These are phyloP conservation scores for Podarcis muralis DNA, from an alignment of 2,113 vertebrate species.

Conservation along the genomic window DNA sequence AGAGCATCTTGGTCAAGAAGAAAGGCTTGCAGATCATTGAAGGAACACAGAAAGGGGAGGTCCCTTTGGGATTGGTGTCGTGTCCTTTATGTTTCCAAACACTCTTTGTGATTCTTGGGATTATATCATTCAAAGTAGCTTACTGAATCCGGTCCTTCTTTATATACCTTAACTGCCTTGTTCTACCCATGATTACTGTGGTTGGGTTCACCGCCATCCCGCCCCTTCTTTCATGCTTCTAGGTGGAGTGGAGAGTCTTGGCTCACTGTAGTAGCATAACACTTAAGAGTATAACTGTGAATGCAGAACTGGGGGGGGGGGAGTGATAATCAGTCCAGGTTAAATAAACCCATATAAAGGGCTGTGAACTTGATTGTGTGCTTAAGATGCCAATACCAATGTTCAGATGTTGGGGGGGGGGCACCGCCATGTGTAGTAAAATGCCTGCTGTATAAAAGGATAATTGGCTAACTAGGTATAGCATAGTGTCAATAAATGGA, in stretches of 20 bases:
- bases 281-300: background rate
- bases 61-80: background rate
- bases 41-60: too few species aligned
- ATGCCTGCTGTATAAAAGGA: background rate
- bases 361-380: background rate
- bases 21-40: background rate
- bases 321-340: too few species aligned
- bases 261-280: too few species aligned
- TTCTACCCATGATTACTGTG: background rate
- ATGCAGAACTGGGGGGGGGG: background rate
- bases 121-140: background rate
- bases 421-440: background rate
- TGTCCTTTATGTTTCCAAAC: background rate
- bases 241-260: background rate
- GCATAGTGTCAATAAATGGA: too few species aligned
- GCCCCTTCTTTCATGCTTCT: background rate
- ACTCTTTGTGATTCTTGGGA: background rate
- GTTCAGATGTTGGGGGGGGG: background rate
- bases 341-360: background rate
- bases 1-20: background rate
- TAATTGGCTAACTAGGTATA: background rate
- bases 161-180: background rate
- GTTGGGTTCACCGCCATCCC: too few species aligned
- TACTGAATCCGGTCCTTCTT: background rate
- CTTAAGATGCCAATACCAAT: background rate